These are phyloP conservation scores for Hydrochoerus hydrochaeris DNA, from an alignment of 2,113 vertebrate species.

Conservation along the genomic window DNA sequence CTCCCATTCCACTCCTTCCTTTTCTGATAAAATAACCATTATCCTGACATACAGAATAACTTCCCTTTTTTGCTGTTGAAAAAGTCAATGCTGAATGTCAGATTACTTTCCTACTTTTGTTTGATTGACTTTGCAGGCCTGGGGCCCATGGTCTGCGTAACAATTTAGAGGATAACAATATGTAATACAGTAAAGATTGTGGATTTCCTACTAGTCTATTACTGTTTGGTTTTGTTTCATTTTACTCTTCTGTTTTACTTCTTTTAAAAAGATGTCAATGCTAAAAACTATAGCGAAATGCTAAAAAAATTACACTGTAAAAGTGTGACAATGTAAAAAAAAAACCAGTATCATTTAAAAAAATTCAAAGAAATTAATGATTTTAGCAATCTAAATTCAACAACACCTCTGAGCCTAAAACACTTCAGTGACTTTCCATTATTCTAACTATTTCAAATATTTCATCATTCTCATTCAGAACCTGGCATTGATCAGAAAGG, in stretches of 20 bases:
- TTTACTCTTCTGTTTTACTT: too few species aligned
- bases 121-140: too few species aligned
- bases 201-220: too few species aligned
- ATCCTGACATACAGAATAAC: background rate
- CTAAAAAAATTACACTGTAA: background rate
- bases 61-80: background rate
- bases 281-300: background rate
- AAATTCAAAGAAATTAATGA: background rate
- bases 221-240: too few species aligned
- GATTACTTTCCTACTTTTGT: too few species aligned
- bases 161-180: too few species aligned
- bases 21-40: slow-evolving; percentile 10
- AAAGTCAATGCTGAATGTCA: background rate
- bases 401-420: background rate
- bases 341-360: background rate
- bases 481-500: rapidly evolving
- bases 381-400: background rate
- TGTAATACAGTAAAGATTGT: too few species aligned
- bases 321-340: background rate
- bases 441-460: background rate
- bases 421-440: background rate
- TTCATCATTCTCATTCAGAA: background rate
- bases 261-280: background rate
- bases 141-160: too few species aligned
- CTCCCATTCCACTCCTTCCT: background rate